phyloP scores from a whole-genome alignment of 1,140 invertebrate species.

The Solen grandis region DNA sequence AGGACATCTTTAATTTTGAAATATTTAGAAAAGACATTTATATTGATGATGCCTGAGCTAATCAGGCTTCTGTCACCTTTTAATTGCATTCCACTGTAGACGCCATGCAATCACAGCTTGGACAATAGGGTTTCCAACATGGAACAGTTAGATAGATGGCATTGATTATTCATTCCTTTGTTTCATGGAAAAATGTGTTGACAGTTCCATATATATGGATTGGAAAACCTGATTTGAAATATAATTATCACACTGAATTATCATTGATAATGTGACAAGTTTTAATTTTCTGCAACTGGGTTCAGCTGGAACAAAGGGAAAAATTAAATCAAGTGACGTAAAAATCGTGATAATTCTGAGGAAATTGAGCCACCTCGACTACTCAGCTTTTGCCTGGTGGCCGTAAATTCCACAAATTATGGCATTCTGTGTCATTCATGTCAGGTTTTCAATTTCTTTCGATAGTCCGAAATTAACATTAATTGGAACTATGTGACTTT shows the following conservation, averaged over 20 bases:
- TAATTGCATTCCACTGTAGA: too few species aligned
- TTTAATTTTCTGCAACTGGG: constrained; percentile 36
- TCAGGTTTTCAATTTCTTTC: constrained; percentile 49
- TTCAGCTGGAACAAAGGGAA: constrained; percentile 15
- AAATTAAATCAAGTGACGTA: constrained; percentile 55
- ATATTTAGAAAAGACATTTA: too few species aligned
- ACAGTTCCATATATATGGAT: constrained; percentile 13
- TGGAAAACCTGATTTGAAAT: constrained; percentile 7
- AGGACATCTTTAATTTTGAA: too few species aligned
- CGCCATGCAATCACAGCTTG: too few species aligned
- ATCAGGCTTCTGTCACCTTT: too few species aligned
- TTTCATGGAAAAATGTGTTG: neutral
- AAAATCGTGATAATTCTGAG: constrained; percentile 30
- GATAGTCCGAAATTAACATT: constrained; percentile 53
- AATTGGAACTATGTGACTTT: constrained; percentile 53
- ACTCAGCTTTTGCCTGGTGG: neutral
- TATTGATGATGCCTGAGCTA: too few species aligned
- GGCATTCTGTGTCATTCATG: constrained; percentile 34
- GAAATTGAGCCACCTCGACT: constrained; percentile 31
- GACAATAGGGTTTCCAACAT: too few species aligned
- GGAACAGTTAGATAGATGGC: too few species aligned
- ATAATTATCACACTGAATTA: constrained; percentile 37
- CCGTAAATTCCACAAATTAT: constrained; percentile 49
- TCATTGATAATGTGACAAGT: constrained; percentile 42
- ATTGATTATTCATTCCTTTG: constrained; percentile 6